Base-by-base conservation (phyloP, 2,888 invertebrate genomes). In the Tenodera sinensis region DNA sequence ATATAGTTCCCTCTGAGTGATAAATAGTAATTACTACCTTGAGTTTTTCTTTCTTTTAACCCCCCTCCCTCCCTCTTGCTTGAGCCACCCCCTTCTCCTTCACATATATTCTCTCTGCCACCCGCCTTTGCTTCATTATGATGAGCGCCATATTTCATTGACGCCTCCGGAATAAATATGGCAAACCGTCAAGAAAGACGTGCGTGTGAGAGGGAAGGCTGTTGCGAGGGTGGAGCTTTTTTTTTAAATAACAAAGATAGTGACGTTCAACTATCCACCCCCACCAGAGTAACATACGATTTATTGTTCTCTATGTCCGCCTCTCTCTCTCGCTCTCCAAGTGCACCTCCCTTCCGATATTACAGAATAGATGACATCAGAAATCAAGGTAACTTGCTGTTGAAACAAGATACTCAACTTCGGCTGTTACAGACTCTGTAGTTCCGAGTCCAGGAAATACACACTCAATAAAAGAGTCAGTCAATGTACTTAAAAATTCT, bases 1-100 rank as follows among this genome's bases (percentile, higher is more conserved):
- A 91, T 91, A 91, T 90, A 91, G 90, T 91, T 91, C 90, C 90
- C 89, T 89, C 84, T 83, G 89, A 90, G 90, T 91, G 91, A 91
- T 91, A 91, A 91, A 91, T 91, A 90, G 91, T 91, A 91, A 91
- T 91, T 90, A 91, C 91, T 91, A 90, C 88, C 90, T 90, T 89
- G 90, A 89, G 89, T 90, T 90, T 90, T 89, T 90, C 89, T 88
- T 90, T 90, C 88, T 84, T 88, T 83, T 85, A 42, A 83, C 83
- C 89, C 83, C 83, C 83, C 85, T 89, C 83, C 83, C 85, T 89
- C 81, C 85, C 90, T 30, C 28, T 83, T 89, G 47, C 84, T 82
- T 88, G 27, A 42, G 20, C 89, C 30, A 15, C 86, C 83, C 6
- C 82, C 84, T 12, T 81, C 84, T 54, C 54, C 81, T 42, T n/a